phyloP scores from a whole-genome alignment of 2,888 invertebrate species.

The Seladonia tumulorum region DNA sequence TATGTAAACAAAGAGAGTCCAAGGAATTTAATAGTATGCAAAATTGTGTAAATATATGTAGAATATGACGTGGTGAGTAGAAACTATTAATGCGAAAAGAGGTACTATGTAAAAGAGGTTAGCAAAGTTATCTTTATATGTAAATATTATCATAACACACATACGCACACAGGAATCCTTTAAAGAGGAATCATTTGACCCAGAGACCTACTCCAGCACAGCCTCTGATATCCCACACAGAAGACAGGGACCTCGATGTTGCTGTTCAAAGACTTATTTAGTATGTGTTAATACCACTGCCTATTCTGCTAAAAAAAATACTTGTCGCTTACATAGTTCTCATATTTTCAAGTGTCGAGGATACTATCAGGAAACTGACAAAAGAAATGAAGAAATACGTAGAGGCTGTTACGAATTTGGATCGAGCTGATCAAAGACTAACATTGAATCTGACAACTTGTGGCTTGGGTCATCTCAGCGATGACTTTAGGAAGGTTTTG shows the following conservation, averaged over 20 bases:
- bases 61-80: slow-evolving; percentile 70
- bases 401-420: slow-evolving; percentile 77
- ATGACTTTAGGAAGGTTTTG: slow-evolving; percentile 82
- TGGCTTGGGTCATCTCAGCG: slow-evolving; percentile 82
- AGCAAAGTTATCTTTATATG: not conserved
- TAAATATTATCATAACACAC: not conserved
- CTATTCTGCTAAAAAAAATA: not conserved
- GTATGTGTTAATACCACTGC: slow-evolving; percentile 68
- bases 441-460: slow-evolving; percentile 83
- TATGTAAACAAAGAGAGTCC: not conserved
- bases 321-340: not conserved
- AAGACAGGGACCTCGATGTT: slow-evolving; percentile 81
- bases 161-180: slow-evolving; percentile 78
- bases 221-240: slow-evolving; percentile 77
- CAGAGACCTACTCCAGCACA: slow-evolving; percentile 80
- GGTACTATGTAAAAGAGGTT: slow-evolving; percentile 10
- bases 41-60: not conserved
- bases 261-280: slow-evolving; percentile 82
- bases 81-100: not conserved
- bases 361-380: slow-evolving; percentile 79
- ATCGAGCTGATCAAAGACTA: slow-evolving; percentile 82
- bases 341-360: slow-evolving; percentile 78
- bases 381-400: slow-evolving; percentile 83
- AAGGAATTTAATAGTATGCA: slow-evolving; percentile 25
- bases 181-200: slow-evolving; percentile 78